Evolutionary conservation across 2,113 vertebrate genomes (phyloP).

Genomic region (Phocoena sinus): DNA sequence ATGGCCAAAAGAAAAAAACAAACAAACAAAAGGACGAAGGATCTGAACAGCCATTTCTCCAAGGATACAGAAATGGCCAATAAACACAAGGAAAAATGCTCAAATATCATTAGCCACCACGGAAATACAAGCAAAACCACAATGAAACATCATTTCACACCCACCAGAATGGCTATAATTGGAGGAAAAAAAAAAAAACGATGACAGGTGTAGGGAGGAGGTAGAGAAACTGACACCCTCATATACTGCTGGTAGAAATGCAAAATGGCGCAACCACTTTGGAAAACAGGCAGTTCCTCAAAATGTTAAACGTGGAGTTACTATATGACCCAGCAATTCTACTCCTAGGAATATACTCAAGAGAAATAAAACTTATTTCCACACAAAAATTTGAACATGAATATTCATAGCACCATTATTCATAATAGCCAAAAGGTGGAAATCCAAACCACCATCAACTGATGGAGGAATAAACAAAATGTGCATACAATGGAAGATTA

Average conservation of each 20-base stretch:
- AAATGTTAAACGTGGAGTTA: slow-evolving; percentile 28
- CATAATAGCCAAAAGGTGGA: background rate
- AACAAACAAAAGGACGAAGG: background rate
- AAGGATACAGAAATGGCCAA: background rate
- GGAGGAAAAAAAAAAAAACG: background rate
- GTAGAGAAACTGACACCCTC: background rate
- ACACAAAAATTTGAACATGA: background rate
- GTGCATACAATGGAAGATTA: background rate
- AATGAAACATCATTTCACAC: background rate
- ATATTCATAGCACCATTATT: background rate
- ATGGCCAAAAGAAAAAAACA: background rate
- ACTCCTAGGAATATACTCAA: background rate
- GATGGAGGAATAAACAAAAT: slow-evolving; percentile 8
- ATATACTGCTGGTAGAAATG: background rate
- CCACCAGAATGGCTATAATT: background rate
- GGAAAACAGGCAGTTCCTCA: background rate
- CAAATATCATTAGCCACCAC: background rate
- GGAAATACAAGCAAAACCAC: slow-evolving; percentile 25
- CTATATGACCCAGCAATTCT: background rate
- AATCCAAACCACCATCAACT: background rate
- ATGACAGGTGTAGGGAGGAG: background rate
- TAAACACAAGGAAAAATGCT: background rate
- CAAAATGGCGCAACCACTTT: background rate
- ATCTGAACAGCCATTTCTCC: background rate
- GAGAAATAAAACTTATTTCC: background rate